Evolutionary conservation across 2,113 vertebrate genomes (phyloP).

Genomic region (Lota lota): DNA sequence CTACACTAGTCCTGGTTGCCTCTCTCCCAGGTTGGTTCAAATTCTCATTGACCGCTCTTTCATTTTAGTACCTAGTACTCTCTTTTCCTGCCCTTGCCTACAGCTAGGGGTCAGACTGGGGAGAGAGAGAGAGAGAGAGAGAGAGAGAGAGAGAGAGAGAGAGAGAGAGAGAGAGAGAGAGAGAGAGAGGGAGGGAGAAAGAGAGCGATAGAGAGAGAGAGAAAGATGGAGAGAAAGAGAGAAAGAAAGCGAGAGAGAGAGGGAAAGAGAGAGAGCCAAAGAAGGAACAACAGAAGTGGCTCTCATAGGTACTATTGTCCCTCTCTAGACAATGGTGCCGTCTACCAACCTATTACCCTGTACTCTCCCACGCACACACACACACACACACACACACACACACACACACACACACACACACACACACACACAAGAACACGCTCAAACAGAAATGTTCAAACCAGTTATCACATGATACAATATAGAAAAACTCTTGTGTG

Average conservation of each 20-base stretch:
- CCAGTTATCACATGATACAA: slow-evolving; percentile 10
- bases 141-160: slow-evolving; percentile 20
- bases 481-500: neutral
- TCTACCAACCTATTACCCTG: slow-evolving; percentile 73
- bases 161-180: slow-evolving; percentile 4
- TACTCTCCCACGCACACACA: slow-evolving; percentile 21
- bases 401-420: slow-evolving; percentile 15
- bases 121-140: neutral
- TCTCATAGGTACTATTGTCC: slow-evolving; percentile 66
- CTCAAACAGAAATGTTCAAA: neutral
- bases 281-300: slow-evolving; percentile 7
- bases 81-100: neutral
- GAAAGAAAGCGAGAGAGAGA: too few relatives aligned
- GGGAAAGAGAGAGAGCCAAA: too few relatives aligned
- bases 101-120: neutral
- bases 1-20: neutral
- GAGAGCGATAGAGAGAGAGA: slow-evolving; percentile 35
- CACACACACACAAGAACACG: slow-evolving; percentile 9
- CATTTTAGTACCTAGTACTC: neutral
- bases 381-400: slow-evolving; percentile 1
- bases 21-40: neutral
- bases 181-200: slow-evolving; percentile 24
- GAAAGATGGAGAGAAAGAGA: too few relatives aligned
- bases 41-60: neutral
- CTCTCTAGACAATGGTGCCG: slow-evolving; percentile 64